phyloP scores from a whole-genome alignment of 2,888 invertebrate species.

The Drosophila silvestris region DNA sequence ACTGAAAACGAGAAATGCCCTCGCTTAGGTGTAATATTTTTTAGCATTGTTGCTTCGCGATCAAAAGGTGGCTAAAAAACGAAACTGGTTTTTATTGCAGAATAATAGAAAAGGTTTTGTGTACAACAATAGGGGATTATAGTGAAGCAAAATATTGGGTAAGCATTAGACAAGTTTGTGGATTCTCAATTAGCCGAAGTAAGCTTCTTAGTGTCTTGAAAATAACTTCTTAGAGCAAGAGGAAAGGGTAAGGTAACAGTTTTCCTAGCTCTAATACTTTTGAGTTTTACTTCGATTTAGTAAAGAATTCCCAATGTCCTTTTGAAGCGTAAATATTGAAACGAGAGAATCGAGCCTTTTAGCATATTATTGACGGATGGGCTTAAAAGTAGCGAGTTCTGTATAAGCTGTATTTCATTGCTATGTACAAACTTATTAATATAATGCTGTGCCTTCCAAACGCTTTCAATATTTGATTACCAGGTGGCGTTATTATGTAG shows the following conservation, averaged over 20 bases:
- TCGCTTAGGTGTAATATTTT: conserved; percentile 1
- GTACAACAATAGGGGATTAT: background rate
- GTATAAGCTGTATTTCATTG: background rate
- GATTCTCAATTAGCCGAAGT: background rate
- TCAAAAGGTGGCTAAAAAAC: background rate
- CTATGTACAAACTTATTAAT: background rate
- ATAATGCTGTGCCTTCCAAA: too few relatives aligned
- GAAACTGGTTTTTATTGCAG: background rate
- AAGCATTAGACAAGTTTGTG: background rate
- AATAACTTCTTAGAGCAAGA: background rate
- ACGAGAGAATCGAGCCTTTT: too few relatives aligned
- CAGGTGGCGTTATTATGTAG: background rate
- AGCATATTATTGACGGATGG: too few relatives aligned
- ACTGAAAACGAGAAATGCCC: conserved; percentile 13
- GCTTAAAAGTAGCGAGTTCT: too few relatives aligned
- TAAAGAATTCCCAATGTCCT: background rate
- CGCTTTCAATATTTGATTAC: background rate
- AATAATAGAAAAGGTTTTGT: background rate
- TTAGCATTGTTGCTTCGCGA: background rate
- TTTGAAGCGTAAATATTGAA: background rate
- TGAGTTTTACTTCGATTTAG: background rate
- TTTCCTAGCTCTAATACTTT: background rate
- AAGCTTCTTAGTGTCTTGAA: background rate
- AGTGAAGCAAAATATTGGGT: background rate
- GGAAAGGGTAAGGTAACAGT: background rate